Base-by-base conservation (phyloP, 2,888 invertebrate genomes). In the Eupithecia pulchellata region DNA sequence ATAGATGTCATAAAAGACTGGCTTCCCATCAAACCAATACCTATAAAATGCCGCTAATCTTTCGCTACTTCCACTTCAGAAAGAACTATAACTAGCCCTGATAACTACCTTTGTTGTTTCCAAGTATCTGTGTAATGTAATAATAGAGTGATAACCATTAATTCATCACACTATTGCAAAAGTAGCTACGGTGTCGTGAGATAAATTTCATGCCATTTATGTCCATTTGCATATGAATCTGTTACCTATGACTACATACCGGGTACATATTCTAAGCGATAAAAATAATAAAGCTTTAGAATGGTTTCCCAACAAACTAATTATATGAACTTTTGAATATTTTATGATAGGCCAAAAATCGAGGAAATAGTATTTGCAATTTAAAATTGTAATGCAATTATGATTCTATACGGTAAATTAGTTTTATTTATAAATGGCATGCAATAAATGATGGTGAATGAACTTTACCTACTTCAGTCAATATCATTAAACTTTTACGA, bases 81-180 rank as follows among this genome's bases (percentile, higher is more conserved):
- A 25, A 20, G 47, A 47, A 47, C 20, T 47, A 47, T 52, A 4
- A 52, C 11, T 52, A 25, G 20, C 20, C 52, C 52, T 52, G 52
- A 6, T 52, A 25, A 25, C 52, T 52, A 52, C 52, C 52, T 52
- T 9, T 11, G 20, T 25, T 29, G 57, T 29, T 29, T 57, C 57
- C 29, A 29, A 60, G 34, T 29, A 57, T 57, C 29, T 57, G 29
- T 27, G 57, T 57, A 57, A 29, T 57, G 17, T 57, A 57, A 57
- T 57, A 57, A 57, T 57, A 8, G 57, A 57, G 17, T 57, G 57
- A 57, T 29, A 57, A 29, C 57, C 29, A 57, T 62, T 39, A n/a
- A 57, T 39, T 63, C 55, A 55, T 55, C 62, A 62, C 27, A 61
- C 52, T 61, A 47, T 67, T 52, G 60, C 55, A 52, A 66, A 30